These are phyloP conservation scores for Limnephilus rhombicus DNA, from an alignment of 2,888 invertebrate species.

Conservation along the genomic window DNA sequence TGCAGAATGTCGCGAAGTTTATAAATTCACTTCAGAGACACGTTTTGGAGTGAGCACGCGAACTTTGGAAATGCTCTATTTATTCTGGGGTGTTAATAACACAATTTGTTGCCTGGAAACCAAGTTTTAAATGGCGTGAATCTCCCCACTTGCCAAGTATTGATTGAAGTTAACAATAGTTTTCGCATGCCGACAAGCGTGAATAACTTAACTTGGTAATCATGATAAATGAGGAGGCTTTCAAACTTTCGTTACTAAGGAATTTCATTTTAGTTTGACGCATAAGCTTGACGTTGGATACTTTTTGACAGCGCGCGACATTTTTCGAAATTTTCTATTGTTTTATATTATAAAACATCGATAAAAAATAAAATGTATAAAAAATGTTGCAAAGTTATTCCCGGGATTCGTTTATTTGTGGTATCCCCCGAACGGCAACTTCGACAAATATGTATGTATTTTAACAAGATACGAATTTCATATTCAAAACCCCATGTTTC, in stretches of 20 bases:
- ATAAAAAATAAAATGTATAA: too few relatives aligned
- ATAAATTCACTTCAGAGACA: conserved; percentile 27
- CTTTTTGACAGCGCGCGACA: neutral
- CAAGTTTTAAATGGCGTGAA: conserved; percentile 32
- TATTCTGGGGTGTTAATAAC: conserved; percentile 35
- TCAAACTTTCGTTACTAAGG: neutral
- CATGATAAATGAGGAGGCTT: neutral
- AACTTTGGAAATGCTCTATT: conserved; percentile 19
- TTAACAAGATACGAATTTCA: too few relatives aligned
- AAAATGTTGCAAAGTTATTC: neutral
- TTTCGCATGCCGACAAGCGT: conserved; percentile 16
- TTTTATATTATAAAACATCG: neutral
- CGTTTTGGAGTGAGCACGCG: conserved; percentile 27
- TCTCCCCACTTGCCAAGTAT: neutral
- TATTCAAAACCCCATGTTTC: too few relatives aligned
- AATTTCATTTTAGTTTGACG: neutral
- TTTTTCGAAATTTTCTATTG: neutral
- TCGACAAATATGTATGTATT: too few relatives aligned
- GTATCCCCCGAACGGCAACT: neutral
- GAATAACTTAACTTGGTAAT: conserved; percentile 1
- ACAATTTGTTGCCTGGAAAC: conserved; percentile 29
- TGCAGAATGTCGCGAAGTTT: conserved; percentile 23
- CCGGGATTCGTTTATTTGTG: too few relatives aligned
- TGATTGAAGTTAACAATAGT: conserved; percentile 45
- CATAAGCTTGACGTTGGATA: neutral